These are phyloP conservation scores for Trichonephila clavipes DNA, from an alignment of 1,140 invertebrate genomes.

Conservation along the genomic window DNA sequence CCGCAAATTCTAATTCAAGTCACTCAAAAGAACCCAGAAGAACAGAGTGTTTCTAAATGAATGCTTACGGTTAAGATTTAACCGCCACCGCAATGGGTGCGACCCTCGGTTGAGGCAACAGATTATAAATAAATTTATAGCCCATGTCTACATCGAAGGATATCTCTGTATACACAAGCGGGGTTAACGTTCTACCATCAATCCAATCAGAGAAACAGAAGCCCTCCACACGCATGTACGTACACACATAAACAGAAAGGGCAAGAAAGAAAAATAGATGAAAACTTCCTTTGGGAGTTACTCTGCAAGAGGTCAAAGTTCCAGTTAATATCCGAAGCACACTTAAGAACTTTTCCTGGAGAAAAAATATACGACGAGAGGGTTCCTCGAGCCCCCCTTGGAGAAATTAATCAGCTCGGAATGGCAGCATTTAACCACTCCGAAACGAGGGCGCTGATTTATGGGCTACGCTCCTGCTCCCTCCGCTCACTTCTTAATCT, in stretches of 20 bases:
- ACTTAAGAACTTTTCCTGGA: neutral
- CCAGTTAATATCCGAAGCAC: slow-evolving; percentile 14
- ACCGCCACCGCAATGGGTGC: neutral
- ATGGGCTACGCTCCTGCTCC: neutral
- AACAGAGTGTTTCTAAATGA: neutral
- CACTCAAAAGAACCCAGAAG: neutral
- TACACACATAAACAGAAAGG: neutral
- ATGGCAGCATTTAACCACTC: slow-evolving; percentile 47
- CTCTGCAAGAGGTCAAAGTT: slow-evolving; percentile 19
- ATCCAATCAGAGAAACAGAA: neutral
- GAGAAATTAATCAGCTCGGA: slow-evolving; percentile 52
- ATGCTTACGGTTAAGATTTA: neutral
- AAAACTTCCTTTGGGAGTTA: slow-evolving; percentile 34
- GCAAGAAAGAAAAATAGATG: neutral
- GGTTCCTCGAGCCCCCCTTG: neutral
- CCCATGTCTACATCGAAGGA: neutral
- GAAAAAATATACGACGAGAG: slow-evolving; percentile 22
- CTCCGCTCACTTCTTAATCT: too few species aligned
- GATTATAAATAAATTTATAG: neutral
- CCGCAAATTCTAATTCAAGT: too few species aligned
- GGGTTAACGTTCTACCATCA: slow-evolving; percentile 13
- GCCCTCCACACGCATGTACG: neutral
- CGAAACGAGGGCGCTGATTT: slow-evolving; percentile 54
- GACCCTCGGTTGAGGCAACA: neutral
- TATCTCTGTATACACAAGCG: neutral